A percentile compares a stretch with the other conserved stretches of the same genome.
These are phyloP conservation scores for Pedicia rivosa DNA, from an alignment of 2,888 invertebrate genomes.

Conservation along the genomic window DNA sequence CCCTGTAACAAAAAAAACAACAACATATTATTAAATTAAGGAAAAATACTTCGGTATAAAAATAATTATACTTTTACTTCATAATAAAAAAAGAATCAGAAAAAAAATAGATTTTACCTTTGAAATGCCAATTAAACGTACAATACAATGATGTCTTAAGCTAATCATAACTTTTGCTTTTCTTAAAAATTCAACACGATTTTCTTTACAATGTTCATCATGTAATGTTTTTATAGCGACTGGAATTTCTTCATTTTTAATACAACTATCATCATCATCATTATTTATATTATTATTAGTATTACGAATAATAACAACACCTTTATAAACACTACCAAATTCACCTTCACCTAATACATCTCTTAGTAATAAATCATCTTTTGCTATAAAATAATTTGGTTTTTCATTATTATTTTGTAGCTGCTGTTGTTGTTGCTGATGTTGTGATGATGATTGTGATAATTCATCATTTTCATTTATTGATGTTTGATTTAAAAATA, in stretches of 20 bases:
- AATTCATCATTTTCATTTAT: no score
- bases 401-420: no score
- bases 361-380: conserved; percentile 47
- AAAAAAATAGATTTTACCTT: no score
- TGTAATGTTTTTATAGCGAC: conserved; percentile 84
- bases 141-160: conserved; percentile 74
- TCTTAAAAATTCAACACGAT: conserved; percentile 63
- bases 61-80: no score
- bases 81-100: no score
- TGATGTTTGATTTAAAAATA: no score
- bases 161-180: conserved; percentile 88
- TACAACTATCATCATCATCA: conserved; percentile 20
- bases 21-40: no score
- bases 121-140: conserved; percentile 80
- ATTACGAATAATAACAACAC: conserved; percentile 25
- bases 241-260: conserved; percentile 26
- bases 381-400: conserved; percentile 41
- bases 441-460: not conserved
- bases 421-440: no score
- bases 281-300: conserved; percentile 5
- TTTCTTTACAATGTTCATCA: conserved; percentile 57
- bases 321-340: conserved; percentile 79
- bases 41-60: no score
- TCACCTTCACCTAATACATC: conserved; percentile 74
- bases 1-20: no score